A percentile compares a stretch with the other conserved stretches of the same genome.
phyloP scores from a whole-genome alignment of 2,888 invertebrate genomes.

The Tetranychus piercei region DNA sequence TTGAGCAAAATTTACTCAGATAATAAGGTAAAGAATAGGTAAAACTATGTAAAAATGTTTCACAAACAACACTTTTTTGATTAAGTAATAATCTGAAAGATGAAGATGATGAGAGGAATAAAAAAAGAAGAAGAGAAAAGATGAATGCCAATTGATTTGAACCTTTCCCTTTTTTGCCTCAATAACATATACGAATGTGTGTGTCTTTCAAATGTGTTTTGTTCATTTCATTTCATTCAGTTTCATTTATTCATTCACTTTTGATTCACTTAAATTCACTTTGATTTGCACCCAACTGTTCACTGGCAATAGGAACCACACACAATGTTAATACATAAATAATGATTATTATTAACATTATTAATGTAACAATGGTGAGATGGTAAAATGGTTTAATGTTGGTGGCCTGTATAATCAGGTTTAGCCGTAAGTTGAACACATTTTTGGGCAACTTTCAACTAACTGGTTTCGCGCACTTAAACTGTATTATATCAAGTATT shows the following conservation, averaged over 20 bases:
- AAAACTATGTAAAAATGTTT: no score
- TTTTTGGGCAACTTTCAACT: no score
- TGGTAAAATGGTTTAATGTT: not conserved
- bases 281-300: not conserved
- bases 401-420: not conserved
- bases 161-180: not conserved
- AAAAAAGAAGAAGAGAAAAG: not conserved
- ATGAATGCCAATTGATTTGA: not conserved
- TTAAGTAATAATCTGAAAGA: no score
- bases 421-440: no score
- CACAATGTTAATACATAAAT: not conserved
- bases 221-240: not conserved
- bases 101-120: not conserved
- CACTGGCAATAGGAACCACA: not conserved
- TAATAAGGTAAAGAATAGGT: no score
- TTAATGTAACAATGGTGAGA: not conserved
- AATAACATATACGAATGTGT: not conserved
- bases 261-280: not conserved
- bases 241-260: not conserved
- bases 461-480: no score
- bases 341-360: not conserved
- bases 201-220: not conserved
- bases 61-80: no score
- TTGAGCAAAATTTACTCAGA: no score
- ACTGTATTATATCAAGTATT: no score